A percentile compares a stretch with the other conserved stretches of the same genome.
phyloP scores from a whole-genome alignment of 1,140 invertebrate species.

The Scaptomyza hsui region DNA sequence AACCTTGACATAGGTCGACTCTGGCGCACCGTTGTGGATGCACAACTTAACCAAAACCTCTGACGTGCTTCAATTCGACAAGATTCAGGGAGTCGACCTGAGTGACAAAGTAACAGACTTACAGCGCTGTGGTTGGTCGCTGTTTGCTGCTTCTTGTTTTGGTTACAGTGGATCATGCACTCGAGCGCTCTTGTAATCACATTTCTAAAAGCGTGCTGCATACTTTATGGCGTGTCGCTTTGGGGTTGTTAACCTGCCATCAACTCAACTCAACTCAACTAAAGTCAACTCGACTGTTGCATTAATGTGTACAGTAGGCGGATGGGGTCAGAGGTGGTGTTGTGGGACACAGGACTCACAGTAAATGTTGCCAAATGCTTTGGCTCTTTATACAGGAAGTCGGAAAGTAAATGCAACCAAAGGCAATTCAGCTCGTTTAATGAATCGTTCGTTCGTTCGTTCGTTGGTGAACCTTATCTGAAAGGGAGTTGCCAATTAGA shows the following conservation, averaged over 20 bases:
- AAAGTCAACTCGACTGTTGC: slow-evolving; percentile 43
- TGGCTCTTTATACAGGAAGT: too few relatives aligned
- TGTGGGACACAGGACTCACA: not conserved
- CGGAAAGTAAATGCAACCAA: too few relatives aligned
- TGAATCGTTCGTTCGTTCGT: too few relatives aligned
- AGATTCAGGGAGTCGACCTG: not conserved
- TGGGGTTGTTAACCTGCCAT: slow-evolving; percentile 68
- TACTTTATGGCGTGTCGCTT: slow-evolving; percentile 57
- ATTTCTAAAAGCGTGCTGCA: slow-evolving; percentile 73
- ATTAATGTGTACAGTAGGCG: slow-evolving; percentile 43
- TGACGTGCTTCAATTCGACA: slow-evolving; percentile 10
- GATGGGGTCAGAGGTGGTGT: not conserved
- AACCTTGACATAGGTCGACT: slow-evolving; percentile 68
- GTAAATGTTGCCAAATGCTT: too few relatives aligned
- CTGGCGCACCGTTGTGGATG: not conserved
- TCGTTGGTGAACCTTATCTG: too few relatives aligned
- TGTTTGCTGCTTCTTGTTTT: slow-evolving; percentile 20
- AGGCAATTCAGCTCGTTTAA: too few relatives aligned
- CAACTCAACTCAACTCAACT: slow-evolving; percentile 13
- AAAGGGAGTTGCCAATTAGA: too few relatives aligned
- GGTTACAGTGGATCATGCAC: slow-evolving; percentile 66
- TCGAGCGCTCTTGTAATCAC: slow-evolving; percentile 70
- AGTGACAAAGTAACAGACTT: not conserved
- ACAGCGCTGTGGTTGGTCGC: not conserved
- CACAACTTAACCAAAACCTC: not conserved